Evolutionary conservation across 2,888 invertebrate species (phyloP).

Genomic region (Alviniconcha strummeri): DNA sequence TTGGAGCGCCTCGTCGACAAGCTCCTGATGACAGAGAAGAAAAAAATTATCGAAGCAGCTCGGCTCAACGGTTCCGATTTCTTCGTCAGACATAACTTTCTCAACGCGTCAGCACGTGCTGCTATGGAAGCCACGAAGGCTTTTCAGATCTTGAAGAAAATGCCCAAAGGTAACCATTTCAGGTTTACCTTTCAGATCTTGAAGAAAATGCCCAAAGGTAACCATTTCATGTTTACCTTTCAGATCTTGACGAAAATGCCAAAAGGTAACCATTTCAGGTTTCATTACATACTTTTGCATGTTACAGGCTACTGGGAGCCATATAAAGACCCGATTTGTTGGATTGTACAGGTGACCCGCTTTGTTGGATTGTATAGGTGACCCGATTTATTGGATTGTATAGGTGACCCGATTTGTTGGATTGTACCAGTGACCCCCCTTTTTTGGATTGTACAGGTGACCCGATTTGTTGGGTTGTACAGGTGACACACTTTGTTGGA

Average conservation of each 20-base stretch:
- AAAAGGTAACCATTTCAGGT: too few species aligned
- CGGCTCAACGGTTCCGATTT: constrained; percentile 42
- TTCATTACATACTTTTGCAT: too few species aligned
- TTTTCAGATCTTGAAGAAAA: constrained; percentile 47
- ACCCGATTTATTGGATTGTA: too few species aligned
- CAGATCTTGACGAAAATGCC: not conserved
- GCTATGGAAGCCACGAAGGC: constrained; percentile 47
- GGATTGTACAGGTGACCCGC: too few species aligned
- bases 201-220: too few species aligned
- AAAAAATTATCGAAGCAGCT: constrained; percentile 11
- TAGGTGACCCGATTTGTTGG: too few species aligned
- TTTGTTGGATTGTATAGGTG: too few species aligned
- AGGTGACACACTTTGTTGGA: not conserved
- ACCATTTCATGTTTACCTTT: too few species aligned
- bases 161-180: constrained; percentile 54
- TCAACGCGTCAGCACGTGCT: constrained; percentile 40
- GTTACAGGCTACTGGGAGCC: too few species aligned
- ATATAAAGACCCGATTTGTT: too few species aligned
- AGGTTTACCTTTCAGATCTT: not conserved
- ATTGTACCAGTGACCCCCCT: too few species aligned
- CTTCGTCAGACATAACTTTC: constrained; percentile 47
- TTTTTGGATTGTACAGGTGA: constrained; percentile 27
- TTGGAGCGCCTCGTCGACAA: constrained; percentile 35
- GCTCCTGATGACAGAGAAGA: constrained; percentile 29
- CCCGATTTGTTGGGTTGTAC: constrained; percentile 38